Evolutionary conservation across 2,888 invertebrate species (phyloP).

Genomic region (Pherbina coryleti): DNA sequence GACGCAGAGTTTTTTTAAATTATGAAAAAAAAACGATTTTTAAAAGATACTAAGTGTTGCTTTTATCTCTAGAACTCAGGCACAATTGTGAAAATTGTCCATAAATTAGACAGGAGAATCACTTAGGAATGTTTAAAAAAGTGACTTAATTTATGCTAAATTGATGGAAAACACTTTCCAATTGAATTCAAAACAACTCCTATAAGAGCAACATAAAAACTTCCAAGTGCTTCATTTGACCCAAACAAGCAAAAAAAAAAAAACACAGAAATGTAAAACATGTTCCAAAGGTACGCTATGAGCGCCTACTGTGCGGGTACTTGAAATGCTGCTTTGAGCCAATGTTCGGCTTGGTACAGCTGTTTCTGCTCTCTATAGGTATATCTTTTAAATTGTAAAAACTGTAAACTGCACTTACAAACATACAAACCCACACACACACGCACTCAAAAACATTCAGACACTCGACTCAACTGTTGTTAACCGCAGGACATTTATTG

Average conservation of each 20-base stretch:
- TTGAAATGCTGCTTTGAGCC: slow-evolving; percentile 6
- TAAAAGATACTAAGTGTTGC: neutral
- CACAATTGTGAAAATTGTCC: neutral
- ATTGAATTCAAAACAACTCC: too few species aligned
- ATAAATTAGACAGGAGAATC: neutral
- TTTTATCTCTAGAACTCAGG: neutral
- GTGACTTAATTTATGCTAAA: too few species aligned
- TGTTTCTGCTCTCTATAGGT: neutral
- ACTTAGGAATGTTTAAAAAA: too few species aligned
- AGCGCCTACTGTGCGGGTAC: slow-evolving; percentile 22
- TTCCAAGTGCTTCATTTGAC: too few species aligned
- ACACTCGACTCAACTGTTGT: neutral
- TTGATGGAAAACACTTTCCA: too few species aligned
- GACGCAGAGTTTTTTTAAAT: too few species aligned
- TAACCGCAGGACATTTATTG: slow-evolving; percentile 63
- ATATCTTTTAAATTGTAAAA: neutral
- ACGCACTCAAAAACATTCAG: neutral
- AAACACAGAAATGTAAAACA: too few species aligned
- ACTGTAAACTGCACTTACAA: neutral
- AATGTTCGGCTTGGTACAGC: neutral
- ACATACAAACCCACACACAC: neutral
- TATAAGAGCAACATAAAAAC: too few species aligned
- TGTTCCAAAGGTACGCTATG: too few species aligned
- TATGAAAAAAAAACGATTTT: too few species aligned
- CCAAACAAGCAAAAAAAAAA: too few species aligned